These are phyloP conservation scores for Drosophila yooni DNA, from an alignment of 2,888 invertebrate genomes.

Conservation along the genomic window DNA sequence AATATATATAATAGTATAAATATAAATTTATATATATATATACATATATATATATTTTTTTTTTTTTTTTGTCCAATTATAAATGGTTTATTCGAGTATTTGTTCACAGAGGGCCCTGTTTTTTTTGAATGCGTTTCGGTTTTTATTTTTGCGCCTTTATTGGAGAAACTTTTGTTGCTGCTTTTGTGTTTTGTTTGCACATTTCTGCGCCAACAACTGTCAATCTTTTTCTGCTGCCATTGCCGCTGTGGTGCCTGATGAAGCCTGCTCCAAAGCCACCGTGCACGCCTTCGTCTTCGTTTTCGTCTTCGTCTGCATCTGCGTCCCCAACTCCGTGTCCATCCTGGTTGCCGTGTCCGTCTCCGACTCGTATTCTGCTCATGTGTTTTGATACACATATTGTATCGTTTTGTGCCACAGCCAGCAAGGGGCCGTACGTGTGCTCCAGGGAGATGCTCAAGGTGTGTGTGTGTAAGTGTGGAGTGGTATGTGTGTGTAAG, in stretches of 20 bases:
- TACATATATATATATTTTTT: not conserved
- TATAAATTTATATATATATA: not conserved
- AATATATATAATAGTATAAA: not conserved
- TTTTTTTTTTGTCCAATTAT: too few relatives aligned
- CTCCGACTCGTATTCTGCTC: slow-evolving; percentile 52
- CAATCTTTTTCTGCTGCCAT: slow-evolving; percentile 62
- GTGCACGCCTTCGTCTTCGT: not conserved
- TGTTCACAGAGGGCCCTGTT: slow-evolving; percentile 51
- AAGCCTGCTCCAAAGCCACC: slow-evolving; percentile 39
- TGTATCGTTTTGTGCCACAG: slow-evolving; percentile 73
- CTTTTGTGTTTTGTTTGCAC: slow-evolving; percentile 73
- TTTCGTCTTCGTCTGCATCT: slow-evolving; percentile 9
- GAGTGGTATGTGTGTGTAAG: slow-evolving; percentile 1
- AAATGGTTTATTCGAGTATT: too few relatives aligned
- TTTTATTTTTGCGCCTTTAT: slow-evolving; percentile 61
- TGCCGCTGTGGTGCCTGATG: slow-evolving; percentile 38
- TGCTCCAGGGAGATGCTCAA: slow-evolving; percentile 32
- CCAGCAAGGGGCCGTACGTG: slow-evolving; percentile 45
- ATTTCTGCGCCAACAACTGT: slow-evolving; percentile 77
- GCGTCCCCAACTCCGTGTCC: slow-evolving; percentile 1
- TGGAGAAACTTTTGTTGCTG: slow-evolving; percentile 68
- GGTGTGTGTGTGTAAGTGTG: slow-evolving; percentile 14
- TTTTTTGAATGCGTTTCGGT: slow-evolving; percentile 57
- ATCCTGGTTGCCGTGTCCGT: slow-evolving; percentile 20
- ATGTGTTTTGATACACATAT: slow-evolving; percentile 78